A percentile compares a stretch with the other conserved stretches of the same genome.
These are phyloP conservation scores for Oophaga pumilio DNA, from an alignment of 2,113 vertebrate species.

Conservation along the genomic window DNA sequence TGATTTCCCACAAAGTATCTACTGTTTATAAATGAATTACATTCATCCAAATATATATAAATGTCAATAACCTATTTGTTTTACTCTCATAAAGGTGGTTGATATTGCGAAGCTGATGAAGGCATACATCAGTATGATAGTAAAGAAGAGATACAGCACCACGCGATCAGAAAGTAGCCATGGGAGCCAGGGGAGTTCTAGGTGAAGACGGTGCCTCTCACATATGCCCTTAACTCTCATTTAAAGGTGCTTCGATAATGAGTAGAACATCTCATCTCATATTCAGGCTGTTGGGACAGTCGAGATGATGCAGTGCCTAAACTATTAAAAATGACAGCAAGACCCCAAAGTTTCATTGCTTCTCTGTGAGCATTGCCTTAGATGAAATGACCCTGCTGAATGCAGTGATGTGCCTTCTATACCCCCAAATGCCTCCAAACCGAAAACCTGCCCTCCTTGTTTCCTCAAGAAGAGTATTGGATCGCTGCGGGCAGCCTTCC, in stretches of 20 bases:
- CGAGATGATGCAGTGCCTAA: slow-evolving; percentile 52
- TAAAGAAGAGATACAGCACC: slow-evolving; percentile 96
- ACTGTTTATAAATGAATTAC: not conserved
- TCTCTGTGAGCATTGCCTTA: slow-evolving; percentile 73
- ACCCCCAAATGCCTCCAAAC: slow-evolving; percentile 8
- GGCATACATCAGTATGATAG: slow-evolving; percentile 98
- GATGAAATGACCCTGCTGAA: slow-evolving; percentile 61
- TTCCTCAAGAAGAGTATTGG: slow-evolving; percentile 62
- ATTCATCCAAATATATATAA: not conserved
- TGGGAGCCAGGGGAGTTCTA: slow-evolving; percentile 82
- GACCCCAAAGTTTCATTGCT: slow-evolving; percentile 69
- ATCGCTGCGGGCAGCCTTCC: slow-evolving; percentile 91
- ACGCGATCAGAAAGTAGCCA: slow-evolving; percentile 88
- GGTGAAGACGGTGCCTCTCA: slow-evolving; percentile 70
- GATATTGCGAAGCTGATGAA: slow-evolving; percentile 98
- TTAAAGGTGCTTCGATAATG: not conserved
- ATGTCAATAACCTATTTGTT: not conserved
- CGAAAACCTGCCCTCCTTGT: not conserved
- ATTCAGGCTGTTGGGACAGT: not conserved
- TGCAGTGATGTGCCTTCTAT: slow-evolving; percentile 77
- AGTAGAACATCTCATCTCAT: not conserved
- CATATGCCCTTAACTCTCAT: not conserved
- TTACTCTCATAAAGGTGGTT: slow-evolving; percentile 81
- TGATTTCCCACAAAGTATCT: not conserved
- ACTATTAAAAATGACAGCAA: slow-evolving; percentile 57